These are phyloP conservation scores for Dipodomys ordii DNA, from an alignment of 2,113 vertebrate species.

Conservation along the genomic window DNA sequence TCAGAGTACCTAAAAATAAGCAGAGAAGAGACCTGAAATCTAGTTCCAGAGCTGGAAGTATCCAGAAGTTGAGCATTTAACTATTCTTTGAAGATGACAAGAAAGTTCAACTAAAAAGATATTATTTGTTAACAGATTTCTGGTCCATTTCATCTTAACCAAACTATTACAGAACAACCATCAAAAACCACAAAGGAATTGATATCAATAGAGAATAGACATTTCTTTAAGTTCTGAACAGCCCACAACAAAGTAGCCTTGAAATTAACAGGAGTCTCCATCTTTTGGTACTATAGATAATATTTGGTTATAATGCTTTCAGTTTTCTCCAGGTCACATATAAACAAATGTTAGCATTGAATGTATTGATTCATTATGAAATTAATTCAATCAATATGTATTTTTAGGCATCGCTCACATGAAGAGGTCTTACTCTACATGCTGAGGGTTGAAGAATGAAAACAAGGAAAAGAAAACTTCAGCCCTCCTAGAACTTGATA, in stretches of 20 bases:
- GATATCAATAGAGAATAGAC: background rate
- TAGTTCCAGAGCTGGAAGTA: background rate
- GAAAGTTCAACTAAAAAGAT: background rate
- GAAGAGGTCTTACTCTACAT: background rate
- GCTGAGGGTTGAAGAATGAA: background rate
- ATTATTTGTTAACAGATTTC: background rate
- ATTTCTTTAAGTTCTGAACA: background rate
- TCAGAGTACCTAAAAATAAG: slow-evolving; percentile 45
- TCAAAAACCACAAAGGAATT: slow-evolving; percentile 10
- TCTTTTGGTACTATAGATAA: too few relatives aligned
- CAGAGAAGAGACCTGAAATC: background rate
- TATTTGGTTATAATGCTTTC: background rate
- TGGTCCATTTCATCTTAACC: background rate
- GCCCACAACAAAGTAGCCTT: background rate
- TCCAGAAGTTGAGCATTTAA: slow-evolving; percentile 17
- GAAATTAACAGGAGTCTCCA: background rate
- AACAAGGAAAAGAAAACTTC: background rate
- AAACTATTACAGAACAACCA: background rate
- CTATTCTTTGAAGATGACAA: slow-evolving; percentile 15
- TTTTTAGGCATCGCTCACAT: background rate
- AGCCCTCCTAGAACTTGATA: background rate
- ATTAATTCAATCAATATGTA: background rate
- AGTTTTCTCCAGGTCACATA: background rate
- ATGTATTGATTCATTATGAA: background rate
- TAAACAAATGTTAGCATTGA: background rate